A percentile compares a stretch with the other conserved stretches of the same genome.
Conservation (phyloP, 2,113 vertebrate species). For the Malurus cyaneus region DNA sequence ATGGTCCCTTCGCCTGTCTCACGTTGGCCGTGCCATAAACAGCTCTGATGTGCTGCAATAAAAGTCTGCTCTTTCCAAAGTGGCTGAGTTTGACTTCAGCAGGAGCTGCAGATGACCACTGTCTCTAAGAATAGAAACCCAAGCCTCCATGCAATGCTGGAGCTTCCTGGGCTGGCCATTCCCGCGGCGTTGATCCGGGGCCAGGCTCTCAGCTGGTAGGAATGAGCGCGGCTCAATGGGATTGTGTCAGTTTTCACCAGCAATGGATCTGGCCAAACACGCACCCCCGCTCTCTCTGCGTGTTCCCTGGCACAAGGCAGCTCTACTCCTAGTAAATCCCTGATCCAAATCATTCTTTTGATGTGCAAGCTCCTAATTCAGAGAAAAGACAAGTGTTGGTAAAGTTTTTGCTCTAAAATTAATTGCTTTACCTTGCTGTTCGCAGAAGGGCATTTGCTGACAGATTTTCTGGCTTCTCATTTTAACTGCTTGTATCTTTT, state of each 20-base stretch:
- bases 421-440: not conserved
- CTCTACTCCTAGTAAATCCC: not conserved
- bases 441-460: not conserved
- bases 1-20: not conserved
- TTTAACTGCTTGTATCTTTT: not conserved
- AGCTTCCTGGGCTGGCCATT: not conserved
- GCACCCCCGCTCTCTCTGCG: fast-evolving
- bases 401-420: not conserved
- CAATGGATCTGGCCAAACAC: not conserved
- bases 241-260: conserved; percentile 1
- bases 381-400: not conserved
- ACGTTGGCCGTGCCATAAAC: fast-evolving
- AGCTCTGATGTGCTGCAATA: not conserved
- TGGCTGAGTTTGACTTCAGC: not conserved
- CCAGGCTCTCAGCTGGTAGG: conserved; percentile 38
- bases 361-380: not conserved
- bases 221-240: not conserved
- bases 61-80: not conserved
- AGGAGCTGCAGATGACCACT: not conserved
- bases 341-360: not conserved
- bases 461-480: not conserved
- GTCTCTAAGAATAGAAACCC: not conserved
- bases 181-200: not conserved
- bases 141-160: not conserved
- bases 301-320: not conserved